Percentiles rank a stretch among this genome's conserved stretches.
Evolutionary conservation across 1,140 invertebrate genomes (phyloP).

Genomic region (Carposina sasakii): DNA sequence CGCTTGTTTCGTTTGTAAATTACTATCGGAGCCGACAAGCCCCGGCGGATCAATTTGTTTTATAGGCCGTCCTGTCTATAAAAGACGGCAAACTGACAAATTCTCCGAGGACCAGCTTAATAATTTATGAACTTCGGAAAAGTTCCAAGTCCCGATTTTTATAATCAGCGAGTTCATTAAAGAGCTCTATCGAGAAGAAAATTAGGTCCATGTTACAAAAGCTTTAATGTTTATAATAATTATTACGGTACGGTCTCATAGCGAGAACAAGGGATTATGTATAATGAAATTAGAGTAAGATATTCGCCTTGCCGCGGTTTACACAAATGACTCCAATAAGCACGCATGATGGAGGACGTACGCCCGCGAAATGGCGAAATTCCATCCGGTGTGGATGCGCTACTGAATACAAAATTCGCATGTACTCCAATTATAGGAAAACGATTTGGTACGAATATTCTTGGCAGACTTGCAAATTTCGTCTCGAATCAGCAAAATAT

Average conservation of each 20-base stretch:
- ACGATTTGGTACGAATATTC: conserved; percentile 71
- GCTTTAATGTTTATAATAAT: not conserved
- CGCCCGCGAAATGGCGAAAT: conserved; percentile 58
- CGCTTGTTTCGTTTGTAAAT: conserved; percentile 29
- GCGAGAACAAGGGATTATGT: conserved; percentile 17
- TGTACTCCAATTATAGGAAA: conserved; percentile 72
- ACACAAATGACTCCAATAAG: conserved; percentile 65
- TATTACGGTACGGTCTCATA: no score
- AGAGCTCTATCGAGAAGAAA: conserved; percentile 1
- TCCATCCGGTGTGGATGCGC: conserved; percentile 62
- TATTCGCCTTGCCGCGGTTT: conserved; percentile 25
- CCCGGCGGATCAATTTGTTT: conserved; percentile 50
- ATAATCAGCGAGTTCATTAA: conserved; percentile 1
- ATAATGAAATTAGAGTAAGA: conserved; percentile 25
- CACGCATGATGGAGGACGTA: conserved; percentile 63
- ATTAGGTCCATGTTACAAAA: not conserved
- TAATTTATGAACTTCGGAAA: conserved; percentile 46
- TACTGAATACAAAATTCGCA: conserved; percentile 71
- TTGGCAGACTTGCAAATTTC: conserved; percentile 72
- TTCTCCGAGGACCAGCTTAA: conserved; percentile 41
- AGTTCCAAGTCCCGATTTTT: conserved; percentile 16
- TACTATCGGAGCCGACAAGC: conserved; percentile 37
- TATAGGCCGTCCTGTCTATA: conserved; percentile 50
- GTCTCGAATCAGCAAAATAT: conserved; percentile 65
- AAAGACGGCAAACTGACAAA: conserved; percentile 49